phyloP scores from a whole-genome alignment of 2,797 vertebrate species.

The Nyctalus aviator region DNA sequence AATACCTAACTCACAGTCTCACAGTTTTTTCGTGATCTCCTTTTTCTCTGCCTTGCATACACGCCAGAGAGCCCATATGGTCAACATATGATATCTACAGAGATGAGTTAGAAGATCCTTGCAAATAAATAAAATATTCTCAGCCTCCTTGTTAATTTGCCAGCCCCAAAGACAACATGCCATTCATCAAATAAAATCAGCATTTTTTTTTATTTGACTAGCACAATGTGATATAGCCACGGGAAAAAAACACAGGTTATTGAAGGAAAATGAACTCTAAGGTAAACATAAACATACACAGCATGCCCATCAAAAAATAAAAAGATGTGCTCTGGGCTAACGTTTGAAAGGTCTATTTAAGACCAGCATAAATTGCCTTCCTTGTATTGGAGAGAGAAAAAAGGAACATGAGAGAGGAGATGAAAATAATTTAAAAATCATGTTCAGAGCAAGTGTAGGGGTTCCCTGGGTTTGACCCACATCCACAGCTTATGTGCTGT shows the following conservation, averaged over 20 bases:
- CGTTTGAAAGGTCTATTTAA: constrained; percentile 54
- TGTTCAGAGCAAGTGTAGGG: neutral
- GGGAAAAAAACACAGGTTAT: neutral
- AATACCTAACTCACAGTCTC: neutral
- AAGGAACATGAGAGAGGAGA: neutral
- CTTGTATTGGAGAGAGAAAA: neutral
- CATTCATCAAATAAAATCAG: neutral
- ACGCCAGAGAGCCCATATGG: constrained; percentile 78
- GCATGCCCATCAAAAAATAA: neutral
- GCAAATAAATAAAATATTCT: constrained; percentile 49
- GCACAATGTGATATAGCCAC: neutral
- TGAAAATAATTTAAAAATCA: neutral
- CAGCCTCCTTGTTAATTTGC: constrained; percentile 28
- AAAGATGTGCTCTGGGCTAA: neutral
- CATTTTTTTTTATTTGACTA: constrained; percentile 26
- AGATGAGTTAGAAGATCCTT: constrained; percentile 80
- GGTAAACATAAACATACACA: neutral
- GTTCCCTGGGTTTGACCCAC: neutral
- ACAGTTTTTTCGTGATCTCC: neutral
- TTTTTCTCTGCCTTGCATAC: constrained; percentile 60
- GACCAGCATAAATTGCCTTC: neutral
- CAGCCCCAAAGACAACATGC: neutral
- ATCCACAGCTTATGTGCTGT: neutral
- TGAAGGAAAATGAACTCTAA: constrained; percentile 37
- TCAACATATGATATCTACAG: constrained; percentile 81